Conservation (phyloP, 2,797 vertebrate species). For the Podarcis siculus region DNA sequence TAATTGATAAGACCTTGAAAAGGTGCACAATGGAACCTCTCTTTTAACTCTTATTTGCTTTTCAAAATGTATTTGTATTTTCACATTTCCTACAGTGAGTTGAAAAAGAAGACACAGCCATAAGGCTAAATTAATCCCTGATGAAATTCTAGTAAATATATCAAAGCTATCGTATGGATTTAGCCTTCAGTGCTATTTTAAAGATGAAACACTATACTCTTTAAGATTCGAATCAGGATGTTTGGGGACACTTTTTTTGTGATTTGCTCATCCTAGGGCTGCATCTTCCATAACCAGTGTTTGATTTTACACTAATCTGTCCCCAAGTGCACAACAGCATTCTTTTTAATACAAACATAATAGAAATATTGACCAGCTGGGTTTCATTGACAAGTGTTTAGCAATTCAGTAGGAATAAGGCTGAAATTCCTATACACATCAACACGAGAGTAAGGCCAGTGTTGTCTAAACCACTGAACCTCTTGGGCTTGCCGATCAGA, state of each 20-base stretch:
- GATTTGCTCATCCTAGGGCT: neutral
- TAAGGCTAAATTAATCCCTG: neutral
- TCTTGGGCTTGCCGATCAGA: no score
- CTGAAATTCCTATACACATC: no score
- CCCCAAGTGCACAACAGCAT: neutral
- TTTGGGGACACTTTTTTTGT: neutral
- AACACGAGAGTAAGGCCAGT: no score
- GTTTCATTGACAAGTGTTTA: neutral
- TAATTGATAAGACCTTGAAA: constrained; percentile 6
- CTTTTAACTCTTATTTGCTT: constrained; percentile 1
- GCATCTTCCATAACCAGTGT: neutral
- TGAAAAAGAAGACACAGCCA: neutral
- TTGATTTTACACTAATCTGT: neutral
- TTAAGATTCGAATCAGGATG: neutral
- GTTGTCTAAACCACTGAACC: no score
- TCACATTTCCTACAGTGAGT: neutral
- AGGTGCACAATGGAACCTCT: neutral
- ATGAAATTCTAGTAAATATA: neutral
- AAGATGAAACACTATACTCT: neutral
- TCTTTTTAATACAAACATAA: neutral
- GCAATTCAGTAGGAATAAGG: neutral
- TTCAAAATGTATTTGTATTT: neutral
- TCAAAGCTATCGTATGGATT: neutral
- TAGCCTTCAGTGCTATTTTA: neutral
- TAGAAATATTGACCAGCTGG: neutral